A percentile compares a stretch with the other conserved stretches of the same genome.
Evolutionary conservation across 2,113 vertebrate species (phyloP).

Genomic region (Psettodes erumei): DNA sequence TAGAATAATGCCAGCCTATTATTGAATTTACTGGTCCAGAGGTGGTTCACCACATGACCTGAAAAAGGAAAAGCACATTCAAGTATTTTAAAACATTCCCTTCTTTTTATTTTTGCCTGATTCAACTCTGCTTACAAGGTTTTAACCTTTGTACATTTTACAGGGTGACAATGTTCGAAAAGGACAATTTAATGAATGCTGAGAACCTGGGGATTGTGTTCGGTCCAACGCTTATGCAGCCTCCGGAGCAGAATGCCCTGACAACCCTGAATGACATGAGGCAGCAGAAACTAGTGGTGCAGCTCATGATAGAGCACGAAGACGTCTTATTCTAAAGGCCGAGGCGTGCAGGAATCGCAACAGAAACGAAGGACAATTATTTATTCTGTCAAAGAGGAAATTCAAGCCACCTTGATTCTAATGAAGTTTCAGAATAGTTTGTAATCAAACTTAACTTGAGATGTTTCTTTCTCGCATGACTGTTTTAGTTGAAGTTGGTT

Average conservation of each 20-base stretch:
- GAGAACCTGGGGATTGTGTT: slow-evolving; percentile 98
- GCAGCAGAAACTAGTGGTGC: slow-evolving; percentile 96
- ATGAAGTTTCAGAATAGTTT: slow-evolving; percentile 59
- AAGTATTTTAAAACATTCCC: not conserved
- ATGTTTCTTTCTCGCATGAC: slow-evolving; percentile 83
- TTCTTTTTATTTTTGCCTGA: not conserved
- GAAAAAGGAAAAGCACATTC: not conserved
- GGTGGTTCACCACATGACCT: not conserved
- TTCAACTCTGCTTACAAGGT: not conserved
- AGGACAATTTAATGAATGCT: slow-evolving; percentile 96
- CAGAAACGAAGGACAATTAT: slow-evolving; percentile 61
- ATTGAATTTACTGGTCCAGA: not conserved
- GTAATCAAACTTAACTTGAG: slow-evolving; percentile 80
- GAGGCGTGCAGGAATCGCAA: slow-evolving; percentile 5
- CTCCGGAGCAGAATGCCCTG: slow-evolving; percentile 94
- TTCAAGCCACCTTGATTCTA: slow-evolving; percentile 64
- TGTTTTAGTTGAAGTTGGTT: slow-evolving; percentile 77
- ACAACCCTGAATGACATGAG: slow-evolving; percentile 96
- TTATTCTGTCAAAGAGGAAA: slow-evolving; percentile 74
- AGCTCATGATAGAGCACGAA: slow-evolving; percentile 97
- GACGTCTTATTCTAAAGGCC: slow-evolving; percentile 92
- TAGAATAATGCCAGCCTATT: not conserved
- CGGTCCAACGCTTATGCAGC: slow-evolving; percentile 96
- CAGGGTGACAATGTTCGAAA: slow-evolving; percentile 95
- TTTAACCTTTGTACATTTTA: slow-evolving; percentile 29